A percentile compares a stretch with the other conserved stretches of the same genome.
These are phyloP conservation scores for Euspilapteryx auroguttella DNA, from an alignment of 2,888 invertebrate species.

Conservation along the genomic window DNA sequence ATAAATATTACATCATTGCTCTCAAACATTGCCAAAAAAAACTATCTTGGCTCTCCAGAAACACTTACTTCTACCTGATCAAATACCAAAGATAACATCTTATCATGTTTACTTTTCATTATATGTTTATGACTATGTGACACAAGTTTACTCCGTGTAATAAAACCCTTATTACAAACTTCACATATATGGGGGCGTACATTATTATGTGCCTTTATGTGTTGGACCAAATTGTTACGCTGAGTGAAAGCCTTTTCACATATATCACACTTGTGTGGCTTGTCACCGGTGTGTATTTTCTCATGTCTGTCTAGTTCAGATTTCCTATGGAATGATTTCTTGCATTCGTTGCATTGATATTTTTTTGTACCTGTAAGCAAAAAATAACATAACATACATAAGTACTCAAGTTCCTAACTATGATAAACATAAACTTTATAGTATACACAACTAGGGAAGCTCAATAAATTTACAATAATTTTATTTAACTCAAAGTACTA, in stretches of 20 bases:
- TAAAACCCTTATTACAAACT: neutral
- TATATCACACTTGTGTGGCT: slow-evolving; percentile 2
- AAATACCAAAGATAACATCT: no score
- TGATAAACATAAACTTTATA: neutral
- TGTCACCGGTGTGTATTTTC: slow-evolving; percentile 5
- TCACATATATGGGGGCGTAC: neutral
- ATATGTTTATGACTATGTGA: neutral
- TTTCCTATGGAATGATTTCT: neutral
- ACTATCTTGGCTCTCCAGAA: neutral
- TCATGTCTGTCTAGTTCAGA: slow-evolving; percentile 4
- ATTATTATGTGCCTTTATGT: slow-evolving; percentile 3
- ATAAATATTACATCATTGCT: no score
- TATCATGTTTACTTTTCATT: neutral
- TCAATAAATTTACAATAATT: no score
- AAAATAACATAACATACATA: neutral
- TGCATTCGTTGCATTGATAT: neutral
- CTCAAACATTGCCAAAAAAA: no score
- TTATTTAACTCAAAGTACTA: no score
- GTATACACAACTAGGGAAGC: no score
- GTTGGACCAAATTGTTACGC: slow-evolving; percentile 2
- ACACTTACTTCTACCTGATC: neutral
- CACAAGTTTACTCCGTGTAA: neutral
- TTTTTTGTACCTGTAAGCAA: neutral
- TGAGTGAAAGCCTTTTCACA: slow-evolving; percentile 4
- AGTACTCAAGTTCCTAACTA: neutral